These are phyloP conservation scores for Platycnemis pennipes DNA, from an alignment of 2,888 invertebrate species.

Conservation along the genomic window DNA sequence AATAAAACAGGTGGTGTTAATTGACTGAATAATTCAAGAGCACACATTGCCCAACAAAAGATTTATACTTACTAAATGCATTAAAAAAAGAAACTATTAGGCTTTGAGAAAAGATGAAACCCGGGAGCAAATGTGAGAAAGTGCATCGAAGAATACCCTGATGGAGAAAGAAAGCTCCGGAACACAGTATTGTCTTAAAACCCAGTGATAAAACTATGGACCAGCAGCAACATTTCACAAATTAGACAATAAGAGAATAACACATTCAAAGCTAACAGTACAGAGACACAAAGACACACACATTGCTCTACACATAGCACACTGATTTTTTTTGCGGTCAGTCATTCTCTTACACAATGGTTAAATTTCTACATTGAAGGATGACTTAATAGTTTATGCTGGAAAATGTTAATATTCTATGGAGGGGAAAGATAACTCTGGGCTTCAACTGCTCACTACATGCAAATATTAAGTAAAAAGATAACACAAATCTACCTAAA, in stretches of 20 bases:
- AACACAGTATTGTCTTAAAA: background rate
- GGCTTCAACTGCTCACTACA: conserved; percentile 19
- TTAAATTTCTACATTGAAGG: conserved; percentile 35
- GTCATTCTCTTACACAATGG: conserved; percentile 42
- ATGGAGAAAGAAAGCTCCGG: conserved; percentile 45
- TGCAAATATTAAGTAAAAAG: conserved; percentile 48
- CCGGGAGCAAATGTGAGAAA: background rate
- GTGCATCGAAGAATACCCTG: background rate
- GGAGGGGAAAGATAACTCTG: background rate
- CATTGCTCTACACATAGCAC: conserved; percentile 17
- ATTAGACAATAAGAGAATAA: background rate
- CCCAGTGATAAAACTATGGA: conserved; percentile 21
- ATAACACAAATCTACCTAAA: conserved; percentile 43
- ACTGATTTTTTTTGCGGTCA: conserved; percentile 19
- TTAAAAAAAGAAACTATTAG: too few relatives aligned
- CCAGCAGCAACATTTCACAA: background rate
- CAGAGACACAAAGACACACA: background rate
- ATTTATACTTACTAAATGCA: background rate
- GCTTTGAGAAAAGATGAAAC: background rate
- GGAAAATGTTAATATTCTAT: conserved; percentile 38
- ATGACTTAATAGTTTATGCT: background rate
- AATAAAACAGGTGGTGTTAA: conserved; percentile 15
- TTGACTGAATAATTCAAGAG: background rate
- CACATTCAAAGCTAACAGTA: conserved; percentile 15
- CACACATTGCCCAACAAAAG: conserved; percentile 61